Percentiles rank a stretch among this genome's conserved stretches.
phyloP scores from a whole-genome alignment of 2,888 invertebrate genomes.

The Mythimna loreyi region DNA sequence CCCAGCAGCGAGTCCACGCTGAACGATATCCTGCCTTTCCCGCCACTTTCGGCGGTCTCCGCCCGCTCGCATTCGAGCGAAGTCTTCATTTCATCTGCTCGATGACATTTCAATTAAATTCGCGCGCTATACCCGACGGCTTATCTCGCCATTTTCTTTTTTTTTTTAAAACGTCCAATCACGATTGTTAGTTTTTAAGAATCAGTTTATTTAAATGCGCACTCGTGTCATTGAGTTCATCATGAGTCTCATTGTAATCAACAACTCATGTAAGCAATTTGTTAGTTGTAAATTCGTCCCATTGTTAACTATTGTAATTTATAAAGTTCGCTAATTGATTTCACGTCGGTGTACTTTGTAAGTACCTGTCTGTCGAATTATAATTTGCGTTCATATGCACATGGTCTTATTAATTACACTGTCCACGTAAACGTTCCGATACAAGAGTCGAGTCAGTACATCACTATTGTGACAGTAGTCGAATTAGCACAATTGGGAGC shows the following conservation, averaged over 20 bases:
- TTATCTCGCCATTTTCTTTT: slow-evolving; percentile 51
- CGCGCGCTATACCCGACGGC: slow-evolving; percentile 53
- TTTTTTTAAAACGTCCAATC: slow-evolving; percentile 17
- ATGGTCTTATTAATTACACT: slow-evolving; percentile 70
- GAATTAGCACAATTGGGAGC: slow-evolving; percentile 73
- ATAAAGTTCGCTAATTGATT: slow-evolving; percentile 38
- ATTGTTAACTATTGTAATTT: slow-evolving; percentile 40
- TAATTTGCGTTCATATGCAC: slow-evolving; percentile 59
- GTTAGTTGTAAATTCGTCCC: slow-evolving; percentile 48
- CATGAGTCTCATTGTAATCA: slow-evolving; percentile 52
- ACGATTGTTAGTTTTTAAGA: slow-evolving; percentile 19
- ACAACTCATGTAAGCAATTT: slow-evolving; percentile 50
- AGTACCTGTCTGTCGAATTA: slow-evolving; percentile 45
- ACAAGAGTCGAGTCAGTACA: slow-evolving; percentile 60
- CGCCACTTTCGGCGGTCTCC: slow-evolving; percentile 87
- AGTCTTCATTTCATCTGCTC: slow-evolving; percentile 89
- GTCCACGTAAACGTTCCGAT: slow-evolving; percentile 66
- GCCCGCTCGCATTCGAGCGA: slow-evolving; percentile 89
- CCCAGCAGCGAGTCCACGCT: slow-evolving; percentile 93
- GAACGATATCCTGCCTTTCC: slow-evolving; percentile 93
- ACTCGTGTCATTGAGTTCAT: slow-evolving; percentile 49
- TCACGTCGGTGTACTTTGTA: slow-evolving; percentile 27
- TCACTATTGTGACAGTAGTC: slow-evolving; percentile 71
- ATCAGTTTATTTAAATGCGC: slow-evolving; percentile 57
- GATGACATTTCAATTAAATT: slow-evolving; percentile 76